phyloP scores from a whole-genome alignment of 2,888 invertebrate species.

The Netelia virgata region DNA sequence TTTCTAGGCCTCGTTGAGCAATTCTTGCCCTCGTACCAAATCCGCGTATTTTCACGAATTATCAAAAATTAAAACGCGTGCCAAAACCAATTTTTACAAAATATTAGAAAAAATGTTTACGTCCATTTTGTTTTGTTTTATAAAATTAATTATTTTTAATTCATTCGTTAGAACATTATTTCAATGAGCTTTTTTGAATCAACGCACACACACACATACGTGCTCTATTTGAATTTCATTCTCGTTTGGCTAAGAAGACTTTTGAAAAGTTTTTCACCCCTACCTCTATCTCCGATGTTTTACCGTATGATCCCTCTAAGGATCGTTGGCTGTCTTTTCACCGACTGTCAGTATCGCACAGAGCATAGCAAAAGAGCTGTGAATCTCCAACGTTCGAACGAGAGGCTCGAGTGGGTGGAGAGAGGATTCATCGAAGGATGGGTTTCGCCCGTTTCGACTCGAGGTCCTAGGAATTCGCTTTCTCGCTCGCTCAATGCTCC shows the following conservation, averaged over 20 bases:
- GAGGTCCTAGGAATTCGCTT: slow-evolving; percentile 63
- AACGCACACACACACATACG: neutral
- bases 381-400: slow-evolving; percentile 62
- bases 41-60: slow-evolving; percentile 24
- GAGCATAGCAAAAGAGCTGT: slow-evolving; percentile 61
- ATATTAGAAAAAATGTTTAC: neutral
- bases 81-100: neutral
- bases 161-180: neutral
- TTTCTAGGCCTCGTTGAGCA: slow-evolving; percentile 45
- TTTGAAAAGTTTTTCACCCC: slow-evolving; percentile 56
- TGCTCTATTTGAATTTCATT: neutral
- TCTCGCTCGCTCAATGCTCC: slow-evolving; percentile 56
- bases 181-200: neutral
- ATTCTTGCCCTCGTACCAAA: slow-evolving; percentile 19
- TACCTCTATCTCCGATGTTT: slow-evolving; percentile 34
- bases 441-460: slow-evolving; percentile 51
- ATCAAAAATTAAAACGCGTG: slow-evolving; percentile 9
- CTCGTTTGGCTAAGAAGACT: slow-evolving; percentile 27
- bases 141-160: neutral
- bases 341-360: slow-evolving; percentile 44
- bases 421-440: slow-evolving; percentile 25
- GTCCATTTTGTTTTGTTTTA: neutral
- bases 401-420: slow-evolving; percentile 42
- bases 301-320: slow-evolving; percentile 37
- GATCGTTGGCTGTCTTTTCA: slow-evolving; percentile 62